Percentiles rank a stretch among this genome's conserved stretches.
Evolutionary conservation across 1,140 invertebrate genomes (phyloP).

Genomic region (Acromyrmex charruanus): DNA sequence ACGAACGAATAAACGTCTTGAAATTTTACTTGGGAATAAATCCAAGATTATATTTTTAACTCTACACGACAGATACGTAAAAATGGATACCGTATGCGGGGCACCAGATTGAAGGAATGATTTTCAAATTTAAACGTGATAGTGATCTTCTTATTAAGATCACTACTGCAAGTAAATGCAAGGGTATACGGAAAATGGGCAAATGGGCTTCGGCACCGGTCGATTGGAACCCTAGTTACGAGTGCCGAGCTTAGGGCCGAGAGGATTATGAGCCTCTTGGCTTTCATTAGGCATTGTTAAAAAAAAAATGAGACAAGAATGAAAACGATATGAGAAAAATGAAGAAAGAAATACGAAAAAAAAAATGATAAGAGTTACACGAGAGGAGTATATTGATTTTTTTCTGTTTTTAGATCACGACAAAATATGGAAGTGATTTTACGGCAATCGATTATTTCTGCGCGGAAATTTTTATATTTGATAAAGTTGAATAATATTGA

Average conservation of each 20-base stretch:
- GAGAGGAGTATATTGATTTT: neutral
- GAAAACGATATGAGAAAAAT: neutral
- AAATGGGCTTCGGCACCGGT: constrained; percentile 84
- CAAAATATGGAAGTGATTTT: neutral
- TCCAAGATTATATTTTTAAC: constrained; percentile 4
- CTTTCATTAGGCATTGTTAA: constrained; percentile 66
- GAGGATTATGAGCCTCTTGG: constrained; percentile 80
- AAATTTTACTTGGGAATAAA: constrained; percentile 20
- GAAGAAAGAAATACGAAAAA: neutral
- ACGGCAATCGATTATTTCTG: constrained; percentile 28
- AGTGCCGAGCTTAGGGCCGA: constrained; percentile 87
- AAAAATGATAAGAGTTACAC: neutral
- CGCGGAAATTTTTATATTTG: neutral
- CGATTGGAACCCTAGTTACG: constrained; percentile 87
- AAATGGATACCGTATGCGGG: constrained; percentile 70
- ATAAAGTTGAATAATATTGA: neutral
- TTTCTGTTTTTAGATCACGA: neutral
- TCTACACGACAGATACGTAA: constrained; percentile 68
- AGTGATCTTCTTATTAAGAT: constrained; percentile 55
- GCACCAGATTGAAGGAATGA: constrained; percentile 56
- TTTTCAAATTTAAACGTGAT: constrained; percentile 32
- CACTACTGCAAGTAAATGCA: constrained; percentile 18
- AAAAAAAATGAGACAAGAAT: neutral
- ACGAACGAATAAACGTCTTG: constrained; percentile 10
- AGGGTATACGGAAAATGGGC: constrained; percentile 83